A percentile compares a stretch with the other conserved stretches of the same genome.
Conservation (phyloP, 1,140 invertebrate genomes). For the Campoletis sonorensis region DNA sequence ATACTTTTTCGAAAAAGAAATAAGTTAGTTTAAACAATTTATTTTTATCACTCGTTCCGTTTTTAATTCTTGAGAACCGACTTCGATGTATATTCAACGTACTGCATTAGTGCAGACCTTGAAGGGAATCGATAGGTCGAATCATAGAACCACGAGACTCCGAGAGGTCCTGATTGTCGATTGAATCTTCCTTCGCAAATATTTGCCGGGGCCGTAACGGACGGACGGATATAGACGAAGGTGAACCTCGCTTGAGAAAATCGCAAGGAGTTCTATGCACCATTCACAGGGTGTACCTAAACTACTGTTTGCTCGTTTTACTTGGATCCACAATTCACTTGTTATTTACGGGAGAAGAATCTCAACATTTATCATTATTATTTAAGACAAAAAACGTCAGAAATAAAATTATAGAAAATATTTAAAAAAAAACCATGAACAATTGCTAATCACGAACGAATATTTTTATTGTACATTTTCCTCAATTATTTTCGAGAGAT, state of each 20-base stretch:
- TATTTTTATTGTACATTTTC: too few species aligned
- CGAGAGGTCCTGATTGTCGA: neutral
- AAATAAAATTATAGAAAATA: too few species aligned
- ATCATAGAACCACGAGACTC: neutral
- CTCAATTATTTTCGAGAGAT: too few species aligned
- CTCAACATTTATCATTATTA: too few species aligned
- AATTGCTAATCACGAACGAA: too few species aligned
- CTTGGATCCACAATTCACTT: too few species aligned
- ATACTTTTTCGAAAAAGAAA: neutral
- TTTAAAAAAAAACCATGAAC: too few species aligned
- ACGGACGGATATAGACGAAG: neutral
- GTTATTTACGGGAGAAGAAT: too few species aligned
- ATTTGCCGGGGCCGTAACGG: slow-evolving; percentile 9
- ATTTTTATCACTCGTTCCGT: neutral
- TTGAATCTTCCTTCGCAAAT: slow-evolving; percentile 2
- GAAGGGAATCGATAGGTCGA: neutral
- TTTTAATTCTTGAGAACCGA: neutral
- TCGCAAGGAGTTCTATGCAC: too few species aligned
- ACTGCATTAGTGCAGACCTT: neutral
- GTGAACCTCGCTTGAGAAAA: neutral
- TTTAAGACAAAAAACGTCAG: too few species aligned
- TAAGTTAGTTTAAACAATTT: neutral
- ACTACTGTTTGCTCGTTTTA: too few species aligned
- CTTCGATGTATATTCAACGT: neutral
- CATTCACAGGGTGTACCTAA: too few species aligned